Evolutionary conservation across 2,797 vertebrate genomes (phyloP).

Genomic region (Tolypeutes matacus): DNA sequence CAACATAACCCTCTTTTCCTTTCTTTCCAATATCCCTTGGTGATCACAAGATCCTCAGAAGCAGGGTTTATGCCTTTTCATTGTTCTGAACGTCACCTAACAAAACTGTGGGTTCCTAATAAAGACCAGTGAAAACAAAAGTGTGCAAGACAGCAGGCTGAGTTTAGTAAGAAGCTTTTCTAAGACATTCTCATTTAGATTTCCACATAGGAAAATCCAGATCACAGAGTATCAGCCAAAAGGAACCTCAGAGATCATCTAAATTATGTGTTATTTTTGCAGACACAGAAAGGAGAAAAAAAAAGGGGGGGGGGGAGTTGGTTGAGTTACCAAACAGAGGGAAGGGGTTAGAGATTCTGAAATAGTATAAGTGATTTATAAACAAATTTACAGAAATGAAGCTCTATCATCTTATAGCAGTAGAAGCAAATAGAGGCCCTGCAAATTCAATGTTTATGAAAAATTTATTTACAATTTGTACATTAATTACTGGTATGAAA

Average conservation of each 20-base stretch:
- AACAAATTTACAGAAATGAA: not conserved
- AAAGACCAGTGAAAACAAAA: conserved; percentile 79
- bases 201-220: conserved; percentile 49
- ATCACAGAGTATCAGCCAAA: not conserved
- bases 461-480: conserved; percentile 6
- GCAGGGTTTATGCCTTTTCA: conserved; percentile 77
- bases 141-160: not conserved
- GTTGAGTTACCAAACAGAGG: not conserved
- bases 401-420: not conserved
- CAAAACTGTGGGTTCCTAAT: conserved; percentile 69
- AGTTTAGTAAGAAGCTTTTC: conserved; percentile 69
- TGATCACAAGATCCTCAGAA: conserved; percentile 76
- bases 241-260: not conserved
- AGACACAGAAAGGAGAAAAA: rapidly evolving
- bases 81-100: conserved; percentile 79
- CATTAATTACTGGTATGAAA: not conserved
- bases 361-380: not conserved
- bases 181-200: conserved; percentile 57
- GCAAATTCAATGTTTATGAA: conserved; percentile 26
- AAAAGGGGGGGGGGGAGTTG: rapidly evolving
- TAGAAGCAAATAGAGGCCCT: not conserved
- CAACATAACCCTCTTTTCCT: conserved; percentile 79
- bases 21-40: conserved; percentile 70
- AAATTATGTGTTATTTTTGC: not conserved
- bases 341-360: not conserved